Base-by-base conservation (phyloP, 2,797 vertebrate genomes). In the Paguma larvata region DNA sequence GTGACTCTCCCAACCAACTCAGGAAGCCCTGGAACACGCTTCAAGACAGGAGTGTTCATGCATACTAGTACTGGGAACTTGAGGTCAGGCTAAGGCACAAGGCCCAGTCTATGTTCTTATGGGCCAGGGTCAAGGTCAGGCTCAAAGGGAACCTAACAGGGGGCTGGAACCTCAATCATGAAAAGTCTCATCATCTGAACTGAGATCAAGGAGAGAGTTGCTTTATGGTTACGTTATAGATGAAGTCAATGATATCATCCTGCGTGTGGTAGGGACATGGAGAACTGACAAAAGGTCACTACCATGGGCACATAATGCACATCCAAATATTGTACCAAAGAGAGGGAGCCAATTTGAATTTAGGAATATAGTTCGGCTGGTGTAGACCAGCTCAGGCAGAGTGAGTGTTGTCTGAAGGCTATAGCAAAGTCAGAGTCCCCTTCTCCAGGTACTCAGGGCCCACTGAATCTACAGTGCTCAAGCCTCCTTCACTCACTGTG, bases 241-340 rank as follows among this genome's bases (percentile, higher is more conserved):
- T 44, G 51, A n/a, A 62, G 21, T 11, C 3, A 18, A 6, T 6
- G 3, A 32, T 2, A 4, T 16, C 56, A 34, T 3, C 7, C 18
- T 3, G 1, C 16, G 16, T 4, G n/a, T 48, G 34, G 27, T 18
- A 6, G 3, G 14, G 25, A 18, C 16, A 10, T 21, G 53, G 11
- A 30, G 10, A 63, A 19, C 9, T 15, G 8, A 41, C 9, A 67
- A 48, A 48, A 75, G 23, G 30, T 1, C 34, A 41, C 5, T 3
- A 1, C 38, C 16, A 6, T 11, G 4, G 48, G 21, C n/a, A 32
- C 3, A 23, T 10, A 32, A 23, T 21, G 5, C 30, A 23, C 6
- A 34, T 72, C 48, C 11, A 19, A 53, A 18, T 1, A 16, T 18
- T 44, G 3, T 18, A 6, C 1, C 0, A 18, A 6, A 34, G 9